Evolutionary conservation across 2,113 vertebrate genomes (phyloP), one percentile per base, ranked within the genome.

Genomic region (Calonectris borealis): DNA sequence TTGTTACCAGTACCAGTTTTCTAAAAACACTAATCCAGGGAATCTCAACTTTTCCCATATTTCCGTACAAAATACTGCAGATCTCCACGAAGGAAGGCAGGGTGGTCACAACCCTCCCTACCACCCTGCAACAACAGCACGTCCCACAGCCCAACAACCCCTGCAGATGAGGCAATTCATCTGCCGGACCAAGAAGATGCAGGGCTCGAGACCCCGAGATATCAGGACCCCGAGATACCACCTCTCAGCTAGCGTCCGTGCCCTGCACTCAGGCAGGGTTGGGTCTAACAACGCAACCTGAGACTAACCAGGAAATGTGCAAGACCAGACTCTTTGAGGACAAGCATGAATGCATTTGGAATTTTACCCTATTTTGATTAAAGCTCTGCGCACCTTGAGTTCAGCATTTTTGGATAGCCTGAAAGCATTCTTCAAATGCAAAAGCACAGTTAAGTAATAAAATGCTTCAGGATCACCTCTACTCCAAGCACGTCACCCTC

Each of bases 371-470:
- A 11, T 82, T 76, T 89, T 34, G 32, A 70, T 81, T 75, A 87
- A 89, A 85, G 32, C 6, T 65, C 51, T 73, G 57, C 49, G 54
- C 73, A 90, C 24, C 81, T 88, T 38, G n/a, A 70, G n/a, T 51
- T 85, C 66, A 70, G n/a, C 46, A n/a, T 52, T 95, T 91, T 57
- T 76, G 2, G 61, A 46, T 3, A 86, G 44, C 86, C 83, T 77
- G 57, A 66, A 85, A 49, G 48, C 58, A 77, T 81, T 90, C 87
- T 83, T 92, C 12, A 18, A 96, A 91, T 60, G 77, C 46, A 92
- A 16, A 13, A 65, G 40, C 68, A 85, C 51, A 86, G 60, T 89
- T 82, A 91, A 93, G 42, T 75, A 76, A 89, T 22, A 84, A 71
- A 73, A 80, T 34, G 44, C 62, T 60, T 90, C 58, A 83, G 52